Base-by-base conservation (phyloP, 2,797 vertebrate genomes). In the Lepus townsendii region DNA sequence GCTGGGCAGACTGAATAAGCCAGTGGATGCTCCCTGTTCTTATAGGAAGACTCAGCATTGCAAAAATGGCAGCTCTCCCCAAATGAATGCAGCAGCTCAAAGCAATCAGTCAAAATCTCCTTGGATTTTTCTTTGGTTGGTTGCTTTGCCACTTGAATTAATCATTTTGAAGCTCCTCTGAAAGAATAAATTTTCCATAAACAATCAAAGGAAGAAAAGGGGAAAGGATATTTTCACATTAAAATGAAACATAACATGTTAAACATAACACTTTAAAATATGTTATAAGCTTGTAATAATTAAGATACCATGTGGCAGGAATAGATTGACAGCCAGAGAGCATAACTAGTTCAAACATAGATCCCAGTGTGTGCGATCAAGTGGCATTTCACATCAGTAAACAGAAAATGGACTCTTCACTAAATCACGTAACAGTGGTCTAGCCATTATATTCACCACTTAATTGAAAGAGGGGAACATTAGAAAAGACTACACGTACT, bases 131-230 rank as follows among this genome's bases (percentile, higher is more conserved):
- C 78, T 90, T 50, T 24, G 13, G 50, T 83, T 57, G 14, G 54
- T 57, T 69, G 62, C 54, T 78, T 73, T 85, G 57, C 42, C 65
- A n/a, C 20, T 79, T 89, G 73, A 52, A 10, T 52, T 96, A 50
- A 87, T 87, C 91, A 93, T 77, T 90, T 83, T 65, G 60, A 78
- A 84, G n/a, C 78, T 75, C 50, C 68, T 76, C n/a, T 38, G 35
- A 66, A 75, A 14, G 63, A 73, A 50, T 22, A 6, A 78, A 42
- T 84, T 78, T 92, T 88, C 62, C 80, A 60, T 26, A 47, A 69
- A 83, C 30, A 65, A 91, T 57, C 62, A 30, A 57, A 60, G 80
- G 38, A 38, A 73, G 13, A 54, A 68, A 30, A 32, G 14, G 2
- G 7, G 65, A 75, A 8, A 0, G 12, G 20, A 60, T 54, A 16